These are phyloP conservation scores for Muscidifurax raptorellus DNA, from an alignment of 1,140 invertebrate species.

Conservation along the genomic window DNA sequence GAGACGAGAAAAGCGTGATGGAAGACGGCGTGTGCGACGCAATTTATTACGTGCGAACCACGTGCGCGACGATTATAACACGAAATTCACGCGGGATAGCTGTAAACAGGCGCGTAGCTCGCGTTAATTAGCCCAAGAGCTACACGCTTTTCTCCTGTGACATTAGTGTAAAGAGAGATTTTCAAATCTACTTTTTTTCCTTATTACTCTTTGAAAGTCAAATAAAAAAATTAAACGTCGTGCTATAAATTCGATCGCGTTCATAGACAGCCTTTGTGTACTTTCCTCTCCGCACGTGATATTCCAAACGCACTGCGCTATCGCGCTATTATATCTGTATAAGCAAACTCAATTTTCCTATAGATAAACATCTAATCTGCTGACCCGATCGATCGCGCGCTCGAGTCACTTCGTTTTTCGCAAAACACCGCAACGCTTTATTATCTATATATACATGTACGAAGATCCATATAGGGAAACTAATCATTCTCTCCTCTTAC, in stretches of 20 bases:
- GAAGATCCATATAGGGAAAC: not conserved
- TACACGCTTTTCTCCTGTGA: too few species aligned
- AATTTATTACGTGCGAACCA: constrained; percentile 56
- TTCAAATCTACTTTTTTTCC: too few species aligned
- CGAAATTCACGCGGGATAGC: constrained; percentile 14
- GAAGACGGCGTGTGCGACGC: constrained; percentile 6
- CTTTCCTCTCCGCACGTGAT: too few species aligned
- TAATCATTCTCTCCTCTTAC: not conserved
- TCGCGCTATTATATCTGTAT: not conserved
- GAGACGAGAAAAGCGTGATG: not conserved
- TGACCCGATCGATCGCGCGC: not conserved
- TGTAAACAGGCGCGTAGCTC: constrained; percentile 31
- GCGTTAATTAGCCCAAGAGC: constrained; percentile 38
- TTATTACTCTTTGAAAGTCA: not conserved
- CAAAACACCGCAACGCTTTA: not conserved
- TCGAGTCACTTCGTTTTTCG: not conserved
- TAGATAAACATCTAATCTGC: not conserved
- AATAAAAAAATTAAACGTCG: too few species aligned
- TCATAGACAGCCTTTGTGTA: too few species aligned
- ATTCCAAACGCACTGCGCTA: not conserved
- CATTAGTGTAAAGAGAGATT: too few species aligned
- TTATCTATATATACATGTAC: too few species aligned
- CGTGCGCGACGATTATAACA: constrained; percentile 26
- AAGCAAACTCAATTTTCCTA: not conserved
- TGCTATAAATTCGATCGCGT: not conserved